Evolutionary conservation across 2,797 vertebrate genomes (phyloP).

Genomic region (Clarias pachynema): DNA sequence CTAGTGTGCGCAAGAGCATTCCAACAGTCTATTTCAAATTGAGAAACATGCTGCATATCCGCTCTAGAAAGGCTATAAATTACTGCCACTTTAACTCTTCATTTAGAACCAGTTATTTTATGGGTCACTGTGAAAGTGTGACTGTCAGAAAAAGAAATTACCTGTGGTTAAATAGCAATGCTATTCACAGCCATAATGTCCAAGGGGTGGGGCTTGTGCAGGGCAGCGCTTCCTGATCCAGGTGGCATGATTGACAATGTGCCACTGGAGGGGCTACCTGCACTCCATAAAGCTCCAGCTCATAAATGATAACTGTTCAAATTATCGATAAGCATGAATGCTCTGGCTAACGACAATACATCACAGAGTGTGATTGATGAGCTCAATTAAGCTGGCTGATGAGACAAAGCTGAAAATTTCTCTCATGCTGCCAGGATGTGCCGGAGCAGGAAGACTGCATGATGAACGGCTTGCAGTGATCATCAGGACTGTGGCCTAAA

Average conservation of each 20-base stretch:
- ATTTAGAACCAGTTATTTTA: conserved; percentile 47
- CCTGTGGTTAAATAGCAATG: conserved; percentile 43
- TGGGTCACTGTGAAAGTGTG: conserved; percentile 45
- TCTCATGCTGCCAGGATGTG: conserved; percentile 44
- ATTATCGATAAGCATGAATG: conserved; percentile 58
- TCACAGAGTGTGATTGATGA: conserved; percentile 55
- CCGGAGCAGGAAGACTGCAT: conserved; percentile 24
- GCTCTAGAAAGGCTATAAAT: conserved; percentile 36
- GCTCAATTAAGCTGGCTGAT: conserved; percentile 55
- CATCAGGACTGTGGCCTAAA: conserved; percentile 6
- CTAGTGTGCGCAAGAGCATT: neutral
- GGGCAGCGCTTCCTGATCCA: conserved; percentile 6
- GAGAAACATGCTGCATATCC: conserved; percentile 35
- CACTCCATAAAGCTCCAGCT: conserved; percentile 48
- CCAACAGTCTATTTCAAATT: neutral
- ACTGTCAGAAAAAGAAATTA: conserved; percentile 53
- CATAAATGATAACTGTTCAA: conserved; percentile 53
- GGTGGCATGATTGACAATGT: conserved; percentile 38
- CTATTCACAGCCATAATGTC: conserved; percentile 46
- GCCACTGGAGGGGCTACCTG: conserved; percentile 28
- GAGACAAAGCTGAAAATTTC: conserved; percentile 53
- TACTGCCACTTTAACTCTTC: conserved; percentile 41
- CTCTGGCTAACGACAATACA: conserved; percentile 45
- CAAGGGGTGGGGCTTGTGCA: neutral
- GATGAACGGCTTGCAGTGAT: conserved; percentile 43